Percentiles rank a stretch among this genome's conserved stretches.
Evolutionary conservation across 2,797 vertebrate species (phyloP).

Genomic region (Phataginus tricuspis): DNA sequence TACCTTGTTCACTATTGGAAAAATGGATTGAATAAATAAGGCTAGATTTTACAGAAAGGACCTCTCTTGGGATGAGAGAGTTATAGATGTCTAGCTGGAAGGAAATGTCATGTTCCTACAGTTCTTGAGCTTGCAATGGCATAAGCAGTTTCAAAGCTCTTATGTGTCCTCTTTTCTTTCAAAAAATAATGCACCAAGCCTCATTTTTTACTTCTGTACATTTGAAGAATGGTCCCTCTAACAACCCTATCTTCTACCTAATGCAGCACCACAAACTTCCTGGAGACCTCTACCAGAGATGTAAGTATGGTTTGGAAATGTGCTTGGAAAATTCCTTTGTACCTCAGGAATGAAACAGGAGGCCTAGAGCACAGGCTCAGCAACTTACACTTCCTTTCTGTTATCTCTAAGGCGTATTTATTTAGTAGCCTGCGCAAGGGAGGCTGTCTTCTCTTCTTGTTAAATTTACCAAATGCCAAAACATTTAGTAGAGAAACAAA

Average conservation of each 20-base stretch:
- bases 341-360: not conserved
- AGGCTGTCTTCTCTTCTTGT: not conserved
- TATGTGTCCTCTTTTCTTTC: not conserved
- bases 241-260: not conserved
- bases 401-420: not conserved
- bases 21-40: not conserved
- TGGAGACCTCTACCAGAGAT: not conserved
- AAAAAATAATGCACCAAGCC: not conserved
- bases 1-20: not conserved
- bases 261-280: not conserved
- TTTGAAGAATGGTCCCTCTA: not conserved
- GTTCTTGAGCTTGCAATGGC: not conserved
- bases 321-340: conserved; percentile 11
- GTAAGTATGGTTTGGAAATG: not conserved
- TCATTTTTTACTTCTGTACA: not conserved
- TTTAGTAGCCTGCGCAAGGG: not conserved
- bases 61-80: not conserved
- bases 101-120: not conserved
- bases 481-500: not conserved
- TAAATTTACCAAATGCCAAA: conserved; percentile 32
- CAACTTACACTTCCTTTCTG: not conserved
- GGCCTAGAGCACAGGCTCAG: not conserved
- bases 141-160: not conserved
- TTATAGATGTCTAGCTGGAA: not conserved
- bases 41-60: not conserved